Base-by-base conservation (phyloP, 2,797 vertebrate genomes). In the Galaxias olidus region DNA sequence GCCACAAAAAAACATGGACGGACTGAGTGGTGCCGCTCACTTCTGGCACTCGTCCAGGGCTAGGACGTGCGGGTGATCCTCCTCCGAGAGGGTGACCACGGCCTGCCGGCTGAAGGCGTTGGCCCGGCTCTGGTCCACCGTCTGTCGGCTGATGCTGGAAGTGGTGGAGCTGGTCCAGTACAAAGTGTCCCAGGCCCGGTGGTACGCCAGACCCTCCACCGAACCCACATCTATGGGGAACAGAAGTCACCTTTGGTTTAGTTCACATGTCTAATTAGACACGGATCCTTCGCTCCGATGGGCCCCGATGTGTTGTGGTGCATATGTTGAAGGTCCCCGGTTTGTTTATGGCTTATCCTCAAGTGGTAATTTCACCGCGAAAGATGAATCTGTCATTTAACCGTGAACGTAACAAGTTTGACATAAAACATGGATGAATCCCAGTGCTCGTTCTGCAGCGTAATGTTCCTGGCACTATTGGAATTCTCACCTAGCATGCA, bases 161-260 rank as follows among this genome's bases (percentile, higher is more conserved):
- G 95, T 95, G 9, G 95, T 98, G 58, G 97, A 98, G 80, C 96
- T 98, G 82, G 96, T 98, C 97, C 98, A 99, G 79, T 97, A 99
- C 14, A 99, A 79, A 0, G 95, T 94, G 85, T 98, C 96, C 96
- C 95, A 98, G 18, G 93, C 93, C 57, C 89, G 87, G 65, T 99
- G 97, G 76, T 99, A 99, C 14, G 97, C 95, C 82, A 99, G 91
- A 19, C 98, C 98, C 78, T 99, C 98, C 56, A 99, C 97, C 12
- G 98, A 98, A 13, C 96, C 98, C 30, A 98, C 96, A 84, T 96
- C 98, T 99, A 80, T 47, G 63, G 61, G 80, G 46, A 69, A 87
- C 1, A 79, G 2, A 54, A n/a, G 15, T 57, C 5, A 5, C 18
- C 14, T 2, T 30, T 30, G 30, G 6, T 30, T 30, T 30, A 6